phyloP scores from a whole-genome alignment of 1,140 invertebrate species.

The Macrocentrus cingulum region DNA sequence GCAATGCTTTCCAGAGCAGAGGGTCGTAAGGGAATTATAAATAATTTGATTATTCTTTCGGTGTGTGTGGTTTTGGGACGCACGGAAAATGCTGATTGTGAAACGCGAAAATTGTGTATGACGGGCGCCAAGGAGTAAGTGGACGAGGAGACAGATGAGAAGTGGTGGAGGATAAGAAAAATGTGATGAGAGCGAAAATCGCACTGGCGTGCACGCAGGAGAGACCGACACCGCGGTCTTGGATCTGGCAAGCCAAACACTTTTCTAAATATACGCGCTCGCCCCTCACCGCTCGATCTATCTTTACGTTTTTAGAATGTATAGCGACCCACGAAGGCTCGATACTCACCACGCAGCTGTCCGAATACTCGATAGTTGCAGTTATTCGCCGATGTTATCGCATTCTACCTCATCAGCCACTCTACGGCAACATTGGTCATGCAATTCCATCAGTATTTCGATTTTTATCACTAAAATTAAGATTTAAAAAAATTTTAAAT shows the following conservation, averaged over 20 bases:
- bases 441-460: too few relatives aligned
- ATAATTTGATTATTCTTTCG: slow-evolving; percentile 25
- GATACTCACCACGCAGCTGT: slow-evolving; percentile 27
- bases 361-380: slow-evolving; percentile 25
- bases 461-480: too few relatives aligned
- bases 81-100: too few relatives aligned
- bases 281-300: slow-evolving; percentile 57
- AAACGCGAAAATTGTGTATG: too few relatives aligned
- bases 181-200: too few relatives aligned
- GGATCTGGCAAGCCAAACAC: slow-evolving; percentile 56
- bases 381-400: slow-evolving; percentile 25
- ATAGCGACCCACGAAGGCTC: slow-evolving; percentile 42
- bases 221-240: slow-evolving; percentile 30
- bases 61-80: neutral
- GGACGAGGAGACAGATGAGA: too few relatives aligned
- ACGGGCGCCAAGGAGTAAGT: too few relatives aligned
- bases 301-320: slow-evolving; percentile 60
- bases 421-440: too few relatives aligned
- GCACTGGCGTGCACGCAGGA: too few relatives aligned
- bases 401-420: too few relatives aligned
- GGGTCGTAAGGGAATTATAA: slow-evolving; percentile 18
- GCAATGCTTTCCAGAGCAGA: slow-evolving; percentile 19
- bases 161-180: too few relatives aligned
- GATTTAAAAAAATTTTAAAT: too few relatives aligned
- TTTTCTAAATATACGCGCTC: slow-evolving; percentile 58